A percentile compares a stretch with the other conserved stretches of the same genome.
Evolutionary conservation across 2,797 vertebrate species (phyloP).

Genomic region (Phalanger gymnotis): DNA sequence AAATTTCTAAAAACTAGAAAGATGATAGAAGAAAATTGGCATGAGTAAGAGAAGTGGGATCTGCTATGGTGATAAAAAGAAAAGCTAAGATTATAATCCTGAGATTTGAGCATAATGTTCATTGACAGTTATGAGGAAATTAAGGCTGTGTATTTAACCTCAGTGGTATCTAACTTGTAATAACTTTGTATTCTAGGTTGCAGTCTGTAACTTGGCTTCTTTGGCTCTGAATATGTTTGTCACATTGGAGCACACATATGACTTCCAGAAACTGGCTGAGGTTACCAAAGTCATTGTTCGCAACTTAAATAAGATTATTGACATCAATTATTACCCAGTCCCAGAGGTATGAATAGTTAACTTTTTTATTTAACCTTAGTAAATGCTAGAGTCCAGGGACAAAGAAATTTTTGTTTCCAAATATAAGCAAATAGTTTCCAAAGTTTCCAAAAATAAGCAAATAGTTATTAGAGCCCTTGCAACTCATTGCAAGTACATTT

Average conservation of each 20-base stretch:
- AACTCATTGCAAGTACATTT: background rate
- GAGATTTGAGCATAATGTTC: conserved; percentile 18
- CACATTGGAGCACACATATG: conserved; percentile 91
- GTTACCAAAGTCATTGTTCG: conserved; percentile 95
- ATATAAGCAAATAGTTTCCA: conserved; percentile 12
- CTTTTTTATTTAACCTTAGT: background rate
- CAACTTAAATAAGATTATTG: conserved; percentile 98
- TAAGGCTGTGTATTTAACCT: conserved; percentile 39
- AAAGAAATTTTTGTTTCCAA: background rate
- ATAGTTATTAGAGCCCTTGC: conserved; percentile 21
- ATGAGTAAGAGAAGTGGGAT: background rate
- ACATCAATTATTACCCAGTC: conserved; percentile 96
- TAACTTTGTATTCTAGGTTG: conserved; percentile 83
- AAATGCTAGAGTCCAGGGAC: background rate
- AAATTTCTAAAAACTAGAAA: conserved; percentile 11
- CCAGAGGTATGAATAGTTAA: conserved; percentile 86
- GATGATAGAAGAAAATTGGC: conserved; percentile 34
- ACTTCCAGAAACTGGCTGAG: conserved; percentile 92
- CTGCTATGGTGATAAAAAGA: conserved; percentile 33
- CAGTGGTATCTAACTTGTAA: background rate
- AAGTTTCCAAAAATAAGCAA: no score
- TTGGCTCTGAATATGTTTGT: conserved; percentile 98
- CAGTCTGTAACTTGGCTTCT: conserved; percentile 97
- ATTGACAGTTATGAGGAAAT: conserved; percentile 27
- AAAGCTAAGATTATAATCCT: conserved; percentile 28